A percentile compares a stretch with the other conserved stretches of the same genome.
These are phyloP conservation scores for Platichthys flesus DNA, from an alignment of 2,113 vertebrate species.

Conservation along the genomic window DNA sequence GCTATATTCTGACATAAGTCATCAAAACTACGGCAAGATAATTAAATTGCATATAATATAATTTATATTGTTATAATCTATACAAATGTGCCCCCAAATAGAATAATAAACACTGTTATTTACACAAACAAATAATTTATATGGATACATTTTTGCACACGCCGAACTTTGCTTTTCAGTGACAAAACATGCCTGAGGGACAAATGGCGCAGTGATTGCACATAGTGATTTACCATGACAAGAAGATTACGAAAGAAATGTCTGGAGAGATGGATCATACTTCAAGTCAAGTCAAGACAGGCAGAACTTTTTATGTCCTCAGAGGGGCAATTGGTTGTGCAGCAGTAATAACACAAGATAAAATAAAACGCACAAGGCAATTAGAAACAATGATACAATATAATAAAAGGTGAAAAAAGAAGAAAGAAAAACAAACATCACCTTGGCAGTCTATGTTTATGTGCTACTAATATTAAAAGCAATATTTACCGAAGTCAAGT, in stretches of 20 bases:
- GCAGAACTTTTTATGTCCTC: background rate
- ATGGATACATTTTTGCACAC: background rate
- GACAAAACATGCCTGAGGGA: background rate
- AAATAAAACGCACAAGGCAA: constrained; percentile 3
- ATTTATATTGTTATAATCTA: too few species aligned
- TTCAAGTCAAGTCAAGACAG: constrained; percentile 16
- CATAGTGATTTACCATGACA: constrained; percentile 1
- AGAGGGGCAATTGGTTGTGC: constrained; percentile 10
- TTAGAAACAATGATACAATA: background rate
- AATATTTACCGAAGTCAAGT: background rate
- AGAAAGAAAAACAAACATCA: background rate
- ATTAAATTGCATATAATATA: background rate
- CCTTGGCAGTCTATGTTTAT: background rate
- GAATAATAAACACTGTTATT: background rate
- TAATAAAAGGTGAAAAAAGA: background rate
- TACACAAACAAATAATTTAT: background rate
- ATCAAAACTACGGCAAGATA: background rate
- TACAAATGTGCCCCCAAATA: background rate
- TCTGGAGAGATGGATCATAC: constrained; percentile 4
- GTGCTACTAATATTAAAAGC: background rate
- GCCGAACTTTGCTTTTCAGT: background rate
- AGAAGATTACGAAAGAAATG: constrained; percentile 7
- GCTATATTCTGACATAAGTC: background rate
- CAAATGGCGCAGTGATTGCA: constrained; percentile 5
- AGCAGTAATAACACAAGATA: background rate